A percentile compares a stretch with the other conserved stretches of the same genome.
Conservation (phyloP, 2,888 invertebrate genomes). For the Rhopalosiphum nymphaeae region DNA sequence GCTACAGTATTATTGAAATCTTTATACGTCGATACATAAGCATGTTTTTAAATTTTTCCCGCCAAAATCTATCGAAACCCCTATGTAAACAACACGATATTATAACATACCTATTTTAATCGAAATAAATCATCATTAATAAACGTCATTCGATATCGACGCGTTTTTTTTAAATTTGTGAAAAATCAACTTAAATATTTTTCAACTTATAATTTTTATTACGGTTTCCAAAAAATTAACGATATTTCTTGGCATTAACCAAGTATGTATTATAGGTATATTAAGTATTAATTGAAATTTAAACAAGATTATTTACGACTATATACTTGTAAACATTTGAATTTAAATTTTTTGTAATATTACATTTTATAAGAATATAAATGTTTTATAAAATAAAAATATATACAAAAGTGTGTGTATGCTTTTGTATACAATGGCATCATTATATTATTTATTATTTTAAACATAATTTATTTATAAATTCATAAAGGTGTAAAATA, state of each 20-base stretch:
- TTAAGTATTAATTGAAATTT: neutral
- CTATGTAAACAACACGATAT: neutral
- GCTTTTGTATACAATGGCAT: neutral
- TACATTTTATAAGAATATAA: neutral
- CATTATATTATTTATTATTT: neutral
- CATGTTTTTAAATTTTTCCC: neutral
- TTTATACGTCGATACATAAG: neutral
- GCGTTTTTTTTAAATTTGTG: neutral
- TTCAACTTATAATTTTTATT: no score
- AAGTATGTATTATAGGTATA: neutral
- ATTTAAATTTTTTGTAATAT: neutral
- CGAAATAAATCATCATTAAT: neutral
- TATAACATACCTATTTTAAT: neutral
- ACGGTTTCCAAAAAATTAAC: neutral
- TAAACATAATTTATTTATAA: constrained; percentile 1
- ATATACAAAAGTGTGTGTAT: neutral
- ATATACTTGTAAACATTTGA: neutral
- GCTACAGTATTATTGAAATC: neutral
- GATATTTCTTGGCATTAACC: neutral
- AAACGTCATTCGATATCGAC: neutral
- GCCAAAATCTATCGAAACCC: neutral
- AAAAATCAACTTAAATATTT: neutral
- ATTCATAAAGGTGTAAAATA: neutral
- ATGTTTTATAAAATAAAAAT: neutral
- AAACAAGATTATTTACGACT: neutral